Percentiles rank a stretch among this genome's conserved stretches.
These are phyloP conservation scores for Macrochelys suwanniensis DNA, from an alignment of 2,797 vertebrate genomes.

Conservation along the genomic window DNA sequence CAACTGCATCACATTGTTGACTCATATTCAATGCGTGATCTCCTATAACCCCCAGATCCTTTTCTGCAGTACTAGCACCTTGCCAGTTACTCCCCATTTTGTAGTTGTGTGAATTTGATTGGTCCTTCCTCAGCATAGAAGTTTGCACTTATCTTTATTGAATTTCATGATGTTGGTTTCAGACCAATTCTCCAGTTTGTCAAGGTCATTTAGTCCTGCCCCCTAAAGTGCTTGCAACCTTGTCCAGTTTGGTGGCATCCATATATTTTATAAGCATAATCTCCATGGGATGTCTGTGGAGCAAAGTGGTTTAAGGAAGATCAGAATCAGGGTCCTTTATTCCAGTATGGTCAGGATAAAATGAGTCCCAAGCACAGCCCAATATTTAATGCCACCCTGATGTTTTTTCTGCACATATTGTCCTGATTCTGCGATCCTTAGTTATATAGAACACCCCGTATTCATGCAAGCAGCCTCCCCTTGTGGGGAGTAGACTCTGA, in stretches of 20 bases:
- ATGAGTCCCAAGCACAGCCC: conserved; percentile 32
- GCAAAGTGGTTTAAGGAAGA: neutral
- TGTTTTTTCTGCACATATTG: neutral
- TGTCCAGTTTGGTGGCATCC: neutral
- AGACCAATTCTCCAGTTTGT: neutral
- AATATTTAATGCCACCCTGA: neutral
- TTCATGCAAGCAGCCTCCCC: neutral
- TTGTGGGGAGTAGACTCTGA: neutral
- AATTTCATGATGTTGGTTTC: neutral
- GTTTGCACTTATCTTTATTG: neutral
- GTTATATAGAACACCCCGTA: neutral
- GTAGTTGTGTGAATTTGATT: neutral
- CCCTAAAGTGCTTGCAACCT: neutral
- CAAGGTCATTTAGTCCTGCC: neutral
- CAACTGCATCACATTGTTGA: neutral
- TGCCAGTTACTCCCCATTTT: neutral
- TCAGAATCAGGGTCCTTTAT: fast-evolving
- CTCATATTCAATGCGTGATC: neutral
- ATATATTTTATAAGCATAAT: neutral
- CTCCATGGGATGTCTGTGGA: neutral
- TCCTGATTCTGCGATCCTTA: neutral
- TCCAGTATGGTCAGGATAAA: neutral
- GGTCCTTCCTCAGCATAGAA: neutral
- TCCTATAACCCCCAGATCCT: neutral
- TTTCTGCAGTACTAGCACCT: neutral